Percentiles rank a stretch among this genome's conserved stretches.
These are phyloP conservation scores for Eremophila alpestris DNA, from an alignment of 2,797 vertebrate genomes.

Conservation along the genomic window DNA sequence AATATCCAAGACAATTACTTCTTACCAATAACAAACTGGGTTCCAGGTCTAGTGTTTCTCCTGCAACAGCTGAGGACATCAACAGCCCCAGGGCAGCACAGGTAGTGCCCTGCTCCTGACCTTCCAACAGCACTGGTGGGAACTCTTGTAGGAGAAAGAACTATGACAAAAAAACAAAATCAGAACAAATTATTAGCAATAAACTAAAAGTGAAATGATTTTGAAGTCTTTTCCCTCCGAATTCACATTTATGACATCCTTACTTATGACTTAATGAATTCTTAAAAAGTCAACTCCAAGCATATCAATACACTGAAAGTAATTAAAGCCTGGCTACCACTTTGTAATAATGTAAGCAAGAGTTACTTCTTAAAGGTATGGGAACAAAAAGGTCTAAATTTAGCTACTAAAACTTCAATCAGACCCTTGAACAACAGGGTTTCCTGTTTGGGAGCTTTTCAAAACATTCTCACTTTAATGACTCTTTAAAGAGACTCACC, in stretches of 20 bases:
- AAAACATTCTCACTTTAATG: slow-evolving; percentile 55
- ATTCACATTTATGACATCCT: neutral
- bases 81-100: slow-evolving; percentile 61
- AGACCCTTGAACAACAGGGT: slow-evolving; percentile 33
- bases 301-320: accelerated
- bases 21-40: slow-evolving; percentile 63
- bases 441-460: slow-evolving; percentile 66
- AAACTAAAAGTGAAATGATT: neutral
- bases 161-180: neutral
- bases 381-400: slow-evolving; percentile 27
- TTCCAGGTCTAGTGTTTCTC: slow-evolving; percentile 63
- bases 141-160: neutral
- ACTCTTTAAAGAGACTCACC: slow-evolving; percentile 43
- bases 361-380: slow-evolving; percentile 5
- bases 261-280: neutral
- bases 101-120: neutral
- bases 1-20: neutral
- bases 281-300: neutral
- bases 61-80: slow-evolving; percentile 63
- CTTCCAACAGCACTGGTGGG: neutral
- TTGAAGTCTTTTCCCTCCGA: neutral
- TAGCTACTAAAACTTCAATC: slow-evolving; percentile 52
- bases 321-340: neutral
- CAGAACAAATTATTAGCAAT: neutral
- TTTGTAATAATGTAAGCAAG: neutral